Conservation (phyloP, 2,113 vertebrate genomes). For the Sminthopsis crassicaudata region DNA sequence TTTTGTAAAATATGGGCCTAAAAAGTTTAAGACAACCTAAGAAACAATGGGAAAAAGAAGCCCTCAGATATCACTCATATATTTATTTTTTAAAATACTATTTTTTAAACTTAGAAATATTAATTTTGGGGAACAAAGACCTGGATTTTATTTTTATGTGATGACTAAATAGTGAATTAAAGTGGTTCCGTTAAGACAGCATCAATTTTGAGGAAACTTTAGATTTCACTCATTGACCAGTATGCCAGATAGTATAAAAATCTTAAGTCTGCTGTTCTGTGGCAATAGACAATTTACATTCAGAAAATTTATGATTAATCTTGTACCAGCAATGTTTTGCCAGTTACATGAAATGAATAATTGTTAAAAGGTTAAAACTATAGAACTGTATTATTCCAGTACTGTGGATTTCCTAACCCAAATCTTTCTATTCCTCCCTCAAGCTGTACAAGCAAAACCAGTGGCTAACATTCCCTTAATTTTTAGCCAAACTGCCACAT, state of each 20-base stretch:
- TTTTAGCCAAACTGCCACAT: background rate
- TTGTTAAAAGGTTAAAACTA: conserved; percentile 15
- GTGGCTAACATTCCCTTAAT: conserved; percentile 18
- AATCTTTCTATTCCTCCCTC: background rate
- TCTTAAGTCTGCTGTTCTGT: conserved; percentile 49
- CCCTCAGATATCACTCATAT: background rate
- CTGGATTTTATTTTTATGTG: conserved; percentile 37
- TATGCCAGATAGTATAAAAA: background rate
- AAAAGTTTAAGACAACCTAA: conserved; percentile 9
- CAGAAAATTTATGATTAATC: conserved; percentile 35
- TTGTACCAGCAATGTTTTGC: conserved; percentile 9
- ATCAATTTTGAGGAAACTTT: conserved; percentile 37
- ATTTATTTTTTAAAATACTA: background rate
- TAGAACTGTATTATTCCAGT: conserved; percentile 34
- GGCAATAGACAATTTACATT: background rate
- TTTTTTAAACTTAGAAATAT: background rate
- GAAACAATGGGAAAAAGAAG: background rate
- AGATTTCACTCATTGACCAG: conserved; percentile 1
- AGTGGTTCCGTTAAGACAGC: conserved; percentile 32
- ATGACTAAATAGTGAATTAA: conserved; percentile 25
- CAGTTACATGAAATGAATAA: conserved; percentile 19
- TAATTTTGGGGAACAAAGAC: background rate
- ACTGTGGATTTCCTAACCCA: conserved; percentile 19
- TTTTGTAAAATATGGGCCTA: conserved; percentile 14
- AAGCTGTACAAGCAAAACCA: conserved; percentile 48